These are phyloP conservation scores for Asarcornis scutulata DNA, from an alignment of 2,113 vertebrate genomes.

Conservation along the genomic window DNA sequence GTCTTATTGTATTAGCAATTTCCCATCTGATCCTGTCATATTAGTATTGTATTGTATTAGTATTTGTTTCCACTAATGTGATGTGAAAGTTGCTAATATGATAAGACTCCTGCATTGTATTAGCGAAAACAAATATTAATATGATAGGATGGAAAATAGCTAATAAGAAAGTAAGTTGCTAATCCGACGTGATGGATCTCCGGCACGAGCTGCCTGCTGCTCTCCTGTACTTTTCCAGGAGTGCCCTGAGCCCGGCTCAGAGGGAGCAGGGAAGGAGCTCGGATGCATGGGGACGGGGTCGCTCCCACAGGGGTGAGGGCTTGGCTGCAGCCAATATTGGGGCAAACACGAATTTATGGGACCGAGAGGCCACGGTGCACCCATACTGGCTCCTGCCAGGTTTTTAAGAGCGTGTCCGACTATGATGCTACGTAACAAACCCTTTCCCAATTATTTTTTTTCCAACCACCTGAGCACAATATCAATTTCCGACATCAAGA, in stretches of 20 bases:
- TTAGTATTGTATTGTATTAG: conserved; percentile 64
- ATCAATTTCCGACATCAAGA: conserved; percentile 76
- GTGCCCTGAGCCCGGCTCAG: not conserved
- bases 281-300: not conserved
- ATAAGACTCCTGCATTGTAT: conserved; percentile 77
- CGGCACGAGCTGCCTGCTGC: conserved; percentile 47
- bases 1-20: conserved; percentile 74
- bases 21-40: conserved; percentile 72
- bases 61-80: conserved; percentile 78
- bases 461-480: conserved; percentile 52
- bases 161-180: conserved; percentile 76
- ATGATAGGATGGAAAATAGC: conserved; percentile 75
- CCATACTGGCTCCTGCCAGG: not conserved
- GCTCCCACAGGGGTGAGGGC: not conserved
- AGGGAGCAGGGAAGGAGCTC: not conserved
- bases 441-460: conserved; percentile 11
- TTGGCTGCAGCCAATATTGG: not conserved
- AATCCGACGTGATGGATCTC: conserved; percentile 74
- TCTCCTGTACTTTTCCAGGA: conserved; percentile 67
- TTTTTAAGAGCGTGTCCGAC: not conserved
- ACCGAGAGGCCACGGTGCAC: not conserved
- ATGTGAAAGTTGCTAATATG: conserved; percentile 81
- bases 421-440: not conserved
- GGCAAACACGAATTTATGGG: not conserved
- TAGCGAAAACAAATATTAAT: conserved; percentile 81